Evolutionary conservation across 2,797 vertebrate species (phyloP), one percentile per base, ranked within the genome.

Genomic region (Betta splendens): DNA sequence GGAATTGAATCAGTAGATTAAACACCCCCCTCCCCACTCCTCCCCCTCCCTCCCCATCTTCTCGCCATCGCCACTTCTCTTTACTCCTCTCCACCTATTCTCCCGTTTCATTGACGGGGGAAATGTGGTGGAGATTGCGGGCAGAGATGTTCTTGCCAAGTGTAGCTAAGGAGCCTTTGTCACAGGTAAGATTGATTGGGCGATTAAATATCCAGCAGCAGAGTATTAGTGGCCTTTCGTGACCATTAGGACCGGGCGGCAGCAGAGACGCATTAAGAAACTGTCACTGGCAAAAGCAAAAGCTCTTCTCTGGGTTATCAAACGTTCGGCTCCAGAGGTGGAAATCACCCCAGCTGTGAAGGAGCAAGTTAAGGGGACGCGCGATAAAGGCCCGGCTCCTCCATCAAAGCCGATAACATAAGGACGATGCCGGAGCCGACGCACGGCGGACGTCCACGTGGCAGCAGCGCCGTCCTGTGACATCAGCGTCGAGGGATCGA

Each of bases 1-100:
- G 84, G 85, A 91, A 92, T 88, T 89, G 89, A 91, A 92, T 90
- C 87, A 89, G 90, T 92, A 91, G 91, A 92, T 92, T 92, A 92
- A 91, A 90, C 88, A 89, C 81, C 79, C 86, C n/a, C 72, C 64
- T 54, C 74, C 56, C 66, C 59, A 63, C 40, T 65, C 72, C 69
- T 47, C 54, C 49, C 49, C 44, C 75, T 69, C 63, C 58, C 55
- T 46, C 64, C 49, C 44, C 45, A 16, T 46, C 10, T 17, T 29
- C 23, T 37, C 15, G 54, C 57, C 16, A 18, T 59, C 52, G 47
- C 56, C 0, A 71, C 59, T 46, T 50, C 55, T 37, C 61, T 64
- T 68, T 51, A 61, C 71, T 52, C 60, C 56, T 50, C 58, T 48
- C 32, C 67, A 52, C 69, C 76, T 64, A 64, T 77, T 84, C 78